These are phyloP conservation scores for Strigops habroptila DNA, from an alignment of 2,113 vertebrate genomes.

Conservation along the genomic window DNA sequence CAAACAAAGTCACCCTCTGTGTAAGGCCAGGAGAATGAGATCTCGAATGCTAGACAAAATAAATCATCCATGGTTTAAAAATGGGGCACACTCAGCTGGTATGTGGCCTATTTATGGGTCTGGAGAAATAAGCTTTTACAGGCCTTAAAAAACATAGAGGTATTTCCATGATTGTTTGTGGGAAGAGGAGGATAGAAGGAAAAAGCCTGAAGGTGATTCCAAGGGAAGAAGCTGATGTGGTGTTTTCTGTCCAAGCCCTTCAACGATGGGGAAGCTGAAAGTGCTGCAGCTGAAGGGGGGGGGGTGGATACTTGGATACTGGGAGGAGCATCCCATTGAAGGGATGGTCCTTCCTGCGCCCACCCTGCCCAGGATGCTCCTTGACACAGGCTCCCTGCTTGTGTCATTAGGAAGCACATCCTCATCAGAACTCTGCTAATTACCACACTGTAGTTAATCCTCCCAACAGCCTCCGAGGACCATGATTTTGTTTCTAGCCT, in stretches of 20 bases:
- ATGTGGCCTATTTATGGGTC: not conserved
- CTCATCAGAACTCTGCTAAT: not conserved
- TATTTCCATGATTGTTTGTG: not conserved
- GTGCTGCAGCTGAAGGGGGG: not conserved
- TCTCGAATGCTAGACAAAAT: not conserved
- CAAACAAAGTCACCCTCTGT: not conserved
- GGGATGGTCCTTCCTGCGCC: not conserved
- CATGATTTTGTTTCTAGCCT: rapidly evolving
- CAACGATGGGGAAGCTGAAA: not conserved
- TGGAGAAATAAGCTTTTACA: not conserved
- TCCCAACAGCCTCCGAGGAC: not conserved
- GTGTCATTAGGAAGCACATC: rapidly evolving
- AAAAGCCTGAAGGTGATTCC: not conserved
- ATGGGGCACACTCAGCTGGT: not conserved
- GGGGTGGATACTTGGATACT: rapidly evolving
- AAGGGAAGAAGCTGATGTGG: not conserved
- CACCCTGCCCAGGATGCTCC: not conserved
- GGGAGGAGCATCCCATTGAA: not conserved
- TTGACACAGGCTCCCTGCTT: not conserved
- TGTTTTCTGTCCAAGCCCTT: not conserved
- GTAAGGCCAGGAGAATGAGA: not conserved
- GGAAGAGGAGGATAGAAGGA: not conserved
- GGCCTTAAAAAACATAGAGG: not conserved
- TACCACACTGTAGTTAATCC: not conserved
- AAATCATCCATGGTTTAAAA: not conserved